A percentile compares a stretch with the other conserved stretches of the same genome.
Conservation (phyloP, 2,797 vertebrate species). For the Vultur gryphus region DNA sequence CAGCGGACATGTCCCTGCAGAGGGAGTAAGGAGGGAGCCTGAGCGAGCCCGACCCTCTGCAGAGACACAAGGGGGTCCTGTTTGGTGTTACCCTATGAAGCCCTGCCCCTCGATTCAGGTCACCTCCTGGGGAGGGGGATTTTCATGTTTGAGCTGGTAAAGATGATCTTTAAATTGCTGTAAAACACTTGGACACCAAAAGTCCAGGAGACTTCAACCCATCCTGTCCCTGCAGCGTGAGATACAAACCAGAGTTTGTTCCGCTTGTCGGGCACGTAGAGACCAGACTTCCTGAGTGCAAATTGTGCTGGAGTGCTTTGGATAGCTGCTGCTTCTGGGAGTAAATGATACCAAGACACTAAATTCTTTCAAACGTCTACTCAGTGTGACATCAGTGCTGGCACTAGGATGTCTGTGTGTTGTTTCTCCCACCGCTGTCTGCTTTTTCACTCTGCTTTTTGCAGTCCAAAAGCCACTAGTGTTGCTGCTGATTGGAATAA, state of each 20-base stretch:
- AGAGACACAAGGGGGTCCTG: fast-evolving
- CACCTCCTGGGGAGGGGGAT: background rate
- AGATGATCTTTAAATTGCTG: background rate
- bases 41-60: background rate
- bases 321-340: background rate
- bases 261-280: background rate
- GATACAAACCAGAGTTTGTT: background rate
- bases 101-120: background rate
- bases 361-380: slow-evolving; percentile 11
- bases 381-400: slow-evolving; percentile 21
- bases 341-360: background rate
- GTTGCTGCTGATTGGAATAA: background rate
- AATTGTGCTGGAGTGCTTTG: background rate
- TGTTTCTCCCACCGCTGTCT: slow-evolving; percentile 6
- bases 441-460: slow-evolving; percentile 41
- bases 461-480: background rate
- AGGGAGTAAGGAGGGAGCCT: background rate
- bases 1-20: background rate
- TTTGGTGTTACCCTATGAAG: background rate
- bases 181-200: background rate
- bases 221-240: background rate
- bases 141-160: background rate
- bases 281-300: background rate
- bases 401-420: background rate
- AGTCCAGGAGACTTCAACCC: background rate